phyloP scores from a whole-genome alignment of 2,888 invertebrate species.

The Lasioglossum zephyrum region DNA sequence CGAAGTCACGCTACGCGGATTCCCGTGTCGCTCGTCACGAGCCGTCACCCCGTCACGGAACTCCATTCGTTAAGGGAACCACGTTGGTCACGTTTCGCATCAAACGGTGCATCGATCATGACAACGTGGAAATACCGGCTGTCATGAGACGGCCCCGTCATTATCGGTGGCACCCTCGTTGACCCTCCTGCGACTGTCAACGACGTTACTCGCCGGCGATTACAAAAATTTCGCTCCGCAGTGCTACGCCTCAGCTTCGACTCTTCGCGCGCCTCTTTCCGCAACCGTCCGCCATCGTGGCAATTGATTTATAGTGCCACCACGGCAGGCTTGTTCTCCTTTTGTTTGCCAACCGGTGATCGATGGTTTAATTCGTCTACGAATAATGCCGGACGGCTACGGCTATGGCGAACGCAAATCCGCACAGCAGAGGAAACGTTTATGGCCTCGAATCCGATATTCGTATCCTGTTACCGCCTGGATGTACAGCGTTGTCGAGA shows the following conservation, averaged over 20 bases:
- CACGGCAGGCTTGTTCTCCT: not conserved
- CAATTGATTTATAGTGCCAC: conserved; percentile 3
- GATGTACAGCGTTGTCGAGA: too few relatives aligned
- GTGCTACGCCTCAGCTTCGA: not conserved
- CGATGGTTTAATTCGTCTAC: conserved; percentile 7
- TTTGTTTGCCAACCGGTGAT: conserved; percentile 10
- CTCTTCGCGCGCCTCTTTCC: conserved; percentile 15
- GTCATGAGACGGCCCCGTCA: conserved; percentile 38
- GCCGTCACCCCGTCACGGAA: conserved; percentile 46
- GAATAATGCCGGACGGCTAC: not conserved
- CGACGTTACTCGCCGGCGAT: not conserved
- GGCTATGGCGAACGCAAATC: not conserved
- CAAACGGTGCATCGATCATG: conserved; percentile 53
- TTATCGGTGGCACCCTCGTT: conserved; percentile 43
- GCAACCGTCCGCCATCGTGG: not conserved
- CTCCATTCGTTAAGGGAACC: conserved; percentile 53
- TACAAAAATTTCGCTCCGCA: not conserved
- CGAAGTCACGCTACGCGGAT: conserved; percentile 49
- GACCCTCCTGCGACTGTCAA: conserved; percentile 44
- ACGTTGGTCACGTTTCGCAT: conserved; percentile 51
- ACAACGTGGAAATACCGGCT: conserved; percentile 47
- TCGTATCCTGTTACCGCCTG: not conserved
- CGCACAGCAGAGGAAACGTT: not conserved
- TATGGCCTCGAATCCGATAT: not conserved
- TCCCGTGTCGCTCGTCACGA: conserved; percentile 51